These are phyloP conservation scores for Athene cunicularia DNA, from an alignment of 2,113 vertebrate genomes.

Conservation along the genomic window DNA sequence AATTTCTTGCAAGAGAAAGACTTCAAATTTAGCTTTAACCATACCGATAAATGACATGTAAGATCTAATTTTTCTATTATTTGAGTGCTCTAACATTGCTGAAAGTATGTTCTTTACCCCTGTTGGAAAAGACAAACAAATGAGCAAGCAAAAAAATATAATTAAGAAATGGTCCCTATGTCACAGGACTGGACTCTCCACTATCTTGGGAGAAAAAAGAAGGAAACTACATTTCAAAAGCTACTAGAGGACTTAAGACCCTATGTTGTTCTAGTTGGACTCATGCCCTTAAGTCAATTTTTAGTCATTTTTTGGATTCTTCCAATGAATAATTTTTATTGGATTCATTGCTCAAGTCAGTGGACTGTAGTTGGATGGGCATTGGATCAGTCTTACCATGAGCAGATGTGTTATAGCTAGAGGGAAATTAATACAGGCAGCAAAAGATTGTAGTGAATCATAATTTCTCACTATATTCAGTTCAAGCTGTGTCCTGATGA, in stretches of 20 bases:
- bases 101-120: background rate
- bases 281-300: background rate
- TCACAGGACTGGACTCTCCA: background rate
- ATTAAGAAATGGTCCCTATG: background rate
- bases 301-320: background rate
- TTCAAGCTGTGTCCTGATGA: background rate
- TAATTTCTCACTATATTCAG: background rate
- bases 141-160: background rate
- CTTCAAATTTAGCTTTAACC: background rate
- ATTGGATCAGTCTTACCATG: background rate
- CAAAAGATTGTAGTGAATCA: background rate
- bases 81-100: background rate
- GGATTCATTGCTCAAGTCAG: background rate
- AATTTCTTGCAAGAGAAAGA: background rate
- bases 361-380: background rate
- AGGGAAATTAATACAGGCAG: background rate
- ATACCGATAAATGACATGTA: background rate
- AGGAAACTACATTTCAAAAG: background rate
- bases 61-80: background rate
- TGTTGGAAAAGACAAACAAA: background rate
- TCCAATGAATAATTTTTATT: background rate
- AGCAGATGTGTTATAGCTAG: conserved; percentile 8
- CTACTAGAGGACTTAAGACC: background rate
- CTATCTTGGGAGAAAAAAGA: background rate
- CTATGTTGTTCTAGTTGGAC: background rate